Base-by-base conservation (phyloP, 2,888 invertebrate genomes). In the Metalampra italica region DNA sequence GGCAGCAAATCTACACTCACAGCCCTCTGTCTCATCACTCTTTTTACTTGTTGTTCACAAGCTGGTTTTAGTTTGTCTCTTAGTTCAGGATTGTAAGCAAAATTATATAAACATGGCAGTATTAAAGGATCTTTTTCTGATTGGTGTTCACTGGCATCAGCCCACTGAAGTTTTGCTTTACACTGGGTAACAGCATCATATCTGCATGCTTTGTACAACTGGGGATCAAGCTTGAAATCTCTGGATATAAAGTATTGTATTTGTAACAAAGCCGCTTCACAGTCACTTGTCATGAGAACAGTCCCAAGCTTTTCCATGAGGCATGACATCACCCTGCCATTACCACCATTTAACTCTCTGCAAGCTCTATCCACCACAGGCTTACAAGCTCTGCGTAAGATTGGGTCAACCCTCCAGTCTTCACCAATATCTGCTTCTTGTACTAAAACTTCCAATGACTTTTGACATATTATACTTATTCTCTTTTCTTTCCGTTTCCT, bases 231-330 rank as follows among this genome's bases (percentile, higher is more conserved):
- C 66, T 96, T 97, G 76, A 97, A 99, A 83, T 99, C 97, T 64
- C 99, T 92, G 0, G 97, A 96, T 54, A 99, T 93, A 82, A 99
- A 99, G 81, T 98, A 99, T 74, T 99, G 98, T 66, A 99, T 97
- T 82, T 98, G 97, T 51, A 99, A 90, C 40, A 99, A 90, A 8
- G 97, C 95, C 55, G 94, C 93, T 87, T 98, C 97, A 89, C 99
- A 99, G 12, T 95, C 94, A 51, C 93, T 92, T 0, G 92, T 94
- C 98, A 99, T 98, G 39, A 92, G 90, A 49, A 92, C 92, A 1
- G 95, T 94, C 37, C 95, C 96, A 44, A 98, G 90, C 72, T 97
- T 95, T 64, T 97, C 96, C 96, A 99, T 96, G 32, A 99, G 90
- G 72, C 99, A 99, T 14, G 95, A 94, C 91, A 99, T 95, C 0